phyloP scores from a whole-genome alignment of 2,113 vertebrate genomes.

The Agapornis roseicollis region DNA sequence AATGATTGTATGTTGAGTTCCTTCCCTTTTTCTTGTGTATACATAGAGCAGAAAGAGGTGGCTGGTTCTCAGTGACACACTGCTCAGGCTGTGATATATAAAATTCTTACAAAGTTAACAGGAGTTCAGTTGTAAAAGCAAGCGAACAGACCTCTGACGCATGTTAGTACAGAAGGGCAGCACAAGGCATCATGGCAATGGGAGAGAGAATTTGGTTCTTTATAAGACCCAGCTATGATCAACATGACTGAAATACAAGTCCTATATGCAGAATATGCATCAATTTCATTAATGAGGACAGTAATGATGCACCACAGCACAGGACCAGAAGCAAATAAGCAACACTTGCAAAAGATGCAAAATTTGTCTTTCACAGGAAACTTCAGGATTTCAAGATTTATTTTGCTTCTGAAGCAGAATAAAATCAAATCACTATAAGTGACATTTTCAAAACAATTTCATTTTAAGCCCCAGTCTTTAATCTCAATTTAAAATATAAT shows the following conservation, averaged over 20 bases:
- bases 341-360: not conserved
- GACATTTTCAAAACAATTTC: slow-evolving; percentile 30
- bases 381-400: not conserved
- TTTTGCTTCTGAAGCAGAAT: not conserved
- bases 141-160: not conserved
- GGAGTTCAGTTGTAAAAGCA: not conserved
- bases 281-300: not conserved
- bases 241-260: not conserved
- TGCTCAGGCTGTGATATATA: not conserved
- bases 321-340: not conserved
- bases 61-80: not conserved
- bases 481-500: slow-evolving; percentile 41
- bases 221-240: not conserved
- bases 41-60: not conserved
- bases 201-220: not conserved
- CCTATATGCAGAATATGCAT: not conserved
- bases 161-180: not conserved
- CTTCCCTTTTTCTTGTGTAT: not conserved
- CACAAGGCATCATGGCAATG: not conserved
- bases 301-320: not conserved
- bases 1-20: not conserved
- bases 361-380: not conserved
- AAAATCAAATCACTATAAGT: not conserved
- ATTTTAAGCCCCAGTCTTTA: not conserved
- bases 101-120: not conserved